Base-by-base conservation (phyloP, 2,888 invertebrate species). In the Rhimphoctona megacephalus region DNA sequence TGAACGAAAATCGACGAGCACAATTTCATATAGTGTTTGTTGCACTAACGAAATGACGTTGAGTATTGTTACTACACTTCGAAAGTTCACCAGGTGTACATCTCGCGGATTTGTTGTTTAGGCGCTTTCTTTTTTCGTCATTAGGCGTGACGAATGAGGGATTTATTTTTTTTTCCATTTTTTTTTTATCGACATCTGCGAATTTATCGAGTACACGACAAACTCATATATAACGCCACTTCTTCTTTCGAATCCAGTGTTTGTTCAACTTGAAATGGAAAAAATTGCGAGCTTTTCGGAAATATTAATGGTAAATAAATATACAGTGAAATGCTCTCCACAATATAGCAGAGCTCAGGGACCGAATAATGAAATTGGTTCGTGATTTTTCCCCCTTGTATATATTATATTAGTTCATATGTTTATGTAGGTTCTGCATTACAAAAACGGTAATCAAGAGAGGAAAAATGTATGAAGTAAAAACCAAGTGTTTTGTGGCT, bases 131-230 rank as follows among this genome's bases (percentile, higher is more conserved):
- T 78, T 74, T 82, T 64, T 79, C 54, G 79, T 70, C 64, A 85
- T 80, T 82, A 76, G 57, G 46, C 43, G 69, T 82, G 81, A 85
- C 78, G 74, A 78, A 85, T 78, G 49, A 67, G 43, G 81, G 81
- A 78, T 82, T 85, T 67, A 69, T 36, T 11, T 36, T 36, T 52
- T 4, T 19, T 25, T 54, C 39, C 36, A 54, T 39, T 61, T n/a
- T 67, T 52, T 70, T 74, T 43, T 54, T 57, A 74, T 79, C 52
- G 49, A 79, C 69, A 70, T 83, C 73, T 66, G n/a, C 25, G n/a
- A 67, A 82, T 85, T 82, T 76, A 85, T 82, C 52, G 85, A 33
- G 36, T 19, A 46, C 33, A 11, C 19, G 30, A 76, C 33, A 66
- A 66, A 30, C 9, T 49, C 46, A n/a, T 76, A 22, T 22, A 22